Evolutionary conservation across 2,797 vertebrate species (phyloP).

Genomic region (Myripristis murdjan): DNA sequence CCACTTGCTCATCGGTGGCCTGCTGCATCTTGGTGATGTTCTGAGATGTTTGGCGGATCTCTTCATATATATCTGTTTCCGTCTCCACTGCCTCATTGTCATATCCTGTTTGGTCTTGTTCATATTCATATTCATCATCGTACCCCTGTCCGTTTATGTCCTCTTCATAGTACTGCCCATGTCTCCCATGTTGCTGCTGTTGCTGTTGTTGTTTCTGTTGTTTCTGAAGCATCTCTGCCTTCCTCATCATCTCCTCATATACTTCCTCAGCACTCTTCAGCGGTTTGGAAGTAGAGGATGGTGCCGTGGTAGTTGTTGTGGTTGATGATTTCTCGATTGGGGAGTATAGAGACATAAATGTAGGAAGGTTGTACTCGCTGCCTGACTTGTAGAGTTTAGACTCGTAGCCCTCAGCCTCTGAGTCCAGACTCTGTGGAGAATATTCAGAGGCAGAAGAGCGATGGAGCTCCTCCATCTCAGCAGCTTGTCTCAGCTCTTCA

Average conservation of each 20-base stretch:
- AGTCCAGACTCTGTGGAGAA: slow-evolving; percentile 95
- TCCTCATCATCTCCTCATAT: slow-evolving; percentile 99
- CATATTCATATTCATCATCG: slow-evolving; percentile 87
- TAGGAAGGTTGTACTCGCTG: slow-evolving; percentile 97
- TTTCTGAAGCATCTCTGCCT: slow-evolving; percentile 96
- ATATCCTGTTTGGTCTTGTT: slow-evolving; percentile 85
- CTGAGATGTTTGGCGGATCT: slow-evolving; percentile 93
- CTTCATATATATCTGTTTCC: slow-evolving; percentile 91
- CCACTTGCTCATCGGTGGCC: slow-evolving; percentile 85
- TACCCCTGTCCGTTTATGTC: slow-evolving; percentile 91
- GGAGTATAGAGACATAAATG: slow-evolving; percentile 99
- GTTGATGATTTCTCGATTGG: slow-evolving; percentile 90
- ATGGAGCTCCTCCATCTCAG: slow-evolving; percentile 99
- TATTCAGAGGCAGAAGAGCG: slow-evolving; percentile 99
- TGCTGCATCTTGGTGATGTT: slow-evolving; percentile 89
- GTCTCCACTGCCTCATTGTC: slow-evolving; percentile 84
- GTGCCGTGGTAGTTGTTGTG: slow-evolving; percentile 80
- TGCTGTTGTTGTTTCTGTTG: slow-evolving; percentile 87
- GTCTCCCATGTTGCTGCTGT: slow-evolving; percentile 76
- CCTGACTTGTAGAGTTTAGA: slow-evolving; percentile 96
- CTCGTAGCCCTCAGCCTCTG: slow-evolving; percentile 95
- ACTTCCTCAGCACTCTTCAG: slow-evolving; percentile 98
- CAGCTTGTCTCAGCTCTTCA: slow-evolving; percentile 96
- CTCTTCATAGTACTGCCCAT: slow-evolving; percentile 76
- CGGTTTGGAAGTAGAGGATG: slow-evolving; percentile 89